These are phyloP conservation scores for Zaprionus capensis DNA, from an alignment of 1,140 invertebrate species.

Conservation along the genomic window DNA sequence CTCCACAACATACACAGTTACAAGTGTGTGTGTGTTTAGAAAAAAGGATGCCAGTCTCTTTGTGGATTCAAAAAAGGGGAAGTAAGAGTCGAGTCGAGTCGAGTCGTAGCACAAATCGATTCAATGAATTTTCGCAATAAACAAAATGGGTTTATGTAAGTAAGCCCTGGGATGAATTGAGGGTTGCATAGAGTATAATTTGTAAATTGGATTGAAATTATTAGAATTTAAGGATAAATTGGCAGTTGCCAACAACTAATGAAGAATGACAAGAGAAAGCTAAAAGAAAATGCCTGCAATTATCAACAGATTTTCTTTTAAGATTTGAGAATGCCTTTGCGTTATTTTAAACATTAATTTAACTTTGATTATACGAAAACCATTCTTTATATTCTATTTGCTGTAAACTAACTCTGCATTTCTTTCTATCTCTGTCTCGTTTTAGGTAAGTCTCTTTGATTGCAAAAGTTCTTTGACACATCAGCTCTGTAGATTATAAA, in stretches of 20 bases:
- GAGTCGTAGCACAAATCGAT: conserved; percentile 21
- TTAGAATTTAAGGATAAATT: neutral
- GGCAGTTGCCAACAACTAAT: neutral
- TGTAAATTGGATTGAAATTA: conserved; percentile 1
- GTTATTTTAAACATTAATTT: neutral
- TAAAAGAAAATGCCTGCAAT: neutral
- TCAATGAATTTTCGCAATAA: conserved; percentile 4
- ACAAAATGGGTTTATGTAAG: conserved; percentile 4
- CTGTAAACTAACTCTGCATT: neutral
- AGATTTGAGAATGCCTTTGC: neutral
- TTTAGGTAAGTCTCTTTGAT: conserved; percentile 63
- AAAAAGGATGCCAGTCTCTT: conserved; percentile 17
- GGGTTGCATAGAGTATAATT: neutral
- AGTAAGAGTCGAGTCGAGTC: neutral
- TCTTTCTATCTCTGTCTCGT: conserved; percentile 33
- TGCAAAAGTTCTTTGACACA: conserved; percentile 4
- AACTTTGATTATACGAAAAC: neutral
- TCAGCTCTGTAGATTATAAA: conserved; percentile 10
- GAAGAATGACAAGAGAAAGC: neutral
- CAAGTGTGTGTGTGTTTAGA: neutral
- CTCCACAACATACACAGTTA: neutral
- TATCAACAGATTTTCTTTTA: neutral
- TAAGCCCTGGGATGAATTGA: neutral
- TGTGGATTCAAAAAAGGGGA: neutral
- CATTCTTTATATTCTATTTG: neutral